Evolutionary conservation across 2,888 invertebrate species (phyloP).

Genomic region (Nomada hirtipes): DNA sequence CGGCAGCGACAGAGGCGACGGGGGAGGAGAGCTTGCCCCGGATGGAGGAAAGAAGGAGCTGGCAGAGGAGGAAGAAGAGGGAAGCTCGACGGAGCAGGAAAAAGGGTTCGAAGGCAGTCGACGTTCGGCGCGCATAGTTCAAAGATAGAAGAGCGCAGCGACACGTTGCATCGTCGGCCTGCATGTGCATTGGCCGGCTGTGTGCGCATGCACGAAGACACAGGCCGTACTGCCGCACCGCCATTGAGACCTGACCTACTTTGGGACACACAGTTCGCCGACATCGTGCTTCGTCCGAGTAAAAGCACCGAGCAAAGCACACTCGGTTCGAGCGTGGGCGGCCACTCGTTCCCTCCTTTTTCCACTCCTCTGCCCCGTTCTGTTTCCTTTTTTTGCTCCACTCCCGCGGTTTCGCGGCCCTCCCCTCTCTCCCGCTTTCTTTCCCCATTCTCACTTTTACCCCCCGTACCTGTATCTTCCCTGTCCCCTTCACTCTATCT

Average conservation of each 20-base stretch:
- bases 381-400: slow-evolving; percentile 20
- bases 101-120: slow-evolving; percentile 39
- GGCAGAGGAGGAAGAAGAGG: neutral
- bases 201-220: slow-evolving; percentile 52
- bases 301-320: slow-evolving; percentile 65
- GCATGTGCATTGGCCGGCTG: slow-evolving; percentile 56
- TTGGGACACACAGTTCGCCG: slow-evolving; percentile 69
- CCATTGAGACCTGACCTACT: slow-evolving; percentile 77
- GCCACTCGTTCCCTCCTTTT: slow-evolving; percentile 29
- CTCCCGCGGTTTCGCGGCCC: slow-evolving; percentile 7
- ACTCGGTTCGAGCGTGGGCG: slow-evolving; percentile 37
- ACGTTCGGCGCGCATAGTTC: slow-evolving; percentile 68
- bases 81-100: slow-evolving; percentile 26
- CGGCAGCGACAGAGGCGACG: neutral
- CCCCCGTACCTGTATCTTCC: neutral
- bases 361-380: neutral
- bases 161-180: slow-evolving; percentile 34
- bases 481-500: neutral
- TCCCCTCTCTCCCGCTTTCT: neutral
- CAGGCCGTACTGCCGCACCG: slow-evolving; percentile 50
- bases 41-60: neutral
- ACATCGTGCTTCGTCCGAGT: slow-evolving; percentile 67
- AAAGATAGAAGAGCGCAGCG: slow-evolving; percentile 69
- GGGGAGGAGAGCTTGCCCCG: neutral
- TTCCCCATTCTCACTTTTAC: neutral